Evolutionary conservation across 1,140 invertebrate species (phyloP).

Genomic region (Bombus pascuorum): DNA sequence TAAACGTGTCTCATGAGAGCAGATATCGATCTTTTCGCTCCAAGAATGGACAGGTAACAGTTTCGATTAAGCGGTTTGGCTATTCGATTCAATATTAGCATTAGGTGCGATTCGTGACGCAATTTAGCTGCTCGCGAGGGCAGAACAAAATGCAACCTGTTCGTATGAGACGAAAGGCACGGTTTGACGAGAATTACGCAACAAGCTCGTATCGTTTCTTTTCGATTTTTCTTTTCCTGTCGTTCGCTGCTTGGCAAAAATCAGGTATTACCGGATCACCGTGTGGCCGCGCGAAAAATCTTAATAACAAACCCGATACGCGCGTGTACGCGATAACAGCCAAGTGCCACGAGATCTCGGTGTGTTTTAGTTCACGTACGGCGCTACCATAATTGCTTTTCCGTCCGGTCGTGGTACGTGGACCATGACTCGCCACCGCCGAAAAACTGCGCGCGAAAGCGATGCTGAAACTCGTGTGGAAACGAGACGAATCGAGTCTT

Average conservation of each 20-base stretch:
- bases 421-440: constrained; percentile 53
- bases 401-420: constrained; percentile 48
- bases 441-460: constrained; percentile 47
- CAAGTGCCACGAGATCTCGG: background rate
- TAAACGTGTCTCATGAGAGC: background rate
- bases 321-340: constrained; percentile 31
- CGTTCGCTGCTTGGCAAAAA: background rate
- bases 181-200: constrained; percentile 21
- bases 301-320: constrained; percentile 52
- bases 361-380: constrained; percentile 31
- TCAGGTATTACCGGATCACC: constrained; percentile 47
- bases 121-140: constrained; percentile 18
- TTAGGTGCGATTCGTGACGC: constrained; percentile 1
- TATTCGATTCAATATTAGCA: constrained; percentile 16
- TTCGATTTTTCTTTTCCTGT: constrained; percentile 1
- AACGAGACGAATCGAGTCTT: constrained; percentile 11
- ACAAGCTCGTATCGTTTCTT: background rate
- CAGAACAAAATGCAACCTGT: constrained; percentile 43
- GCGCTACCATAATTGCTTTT: constrained; percentile 49
- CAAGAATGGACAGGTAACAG: constrained; percentile 16
- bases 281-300: constrained; percentile 40
- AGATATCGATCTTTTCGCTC: constrained; percentile 46
- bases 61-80: constrained; percentile 20
- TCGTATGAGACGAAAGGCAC: constrained; percentile 3
- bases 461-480: constrained; percentile 39